phyloP scores from a whole-genome alignment of 2,113 vertebrate species.

The Rhinolophus sinicus region DNA sequence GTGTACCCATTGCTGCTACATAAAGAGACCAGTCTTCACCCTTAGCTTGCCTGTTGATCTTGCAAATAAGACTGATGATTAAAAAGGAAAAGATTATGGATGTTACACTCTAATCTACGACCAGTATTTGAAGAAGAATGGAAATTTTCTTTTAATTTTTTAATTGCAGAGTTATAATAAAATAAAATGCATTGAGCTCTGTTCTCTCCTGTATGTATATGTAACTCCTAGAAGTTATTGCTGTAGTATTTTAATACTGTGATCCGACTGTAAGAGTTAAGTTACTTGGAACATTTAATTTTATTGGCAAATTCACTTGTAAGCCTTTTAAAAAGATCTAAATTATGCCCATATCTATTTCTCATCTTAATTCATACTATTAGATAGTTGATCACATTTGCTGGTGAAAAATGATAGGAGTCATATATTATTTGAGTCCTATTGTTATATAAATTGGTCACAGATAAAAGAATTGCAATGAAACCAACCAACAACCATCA shows the following conservation, averaged over 20 bases:
- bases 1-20: neutral
- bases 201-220: neutral
- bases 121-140: slow-evolving; percentile 2
- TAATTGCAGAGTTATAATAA: neutral
- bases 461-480: neutral
- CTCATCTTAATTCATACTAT: neutral
- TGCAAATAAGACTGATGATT: neutral
- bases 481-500: neutral
- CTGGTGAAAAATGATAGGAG: neutral
- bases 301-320: slow-evolving; percentile 15
- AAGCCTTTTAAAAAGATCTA: slow-evolving; percentile 40
- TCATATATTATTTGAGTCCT: neutral
- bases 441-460: neutral
- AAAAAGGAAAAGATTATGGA: neutral
- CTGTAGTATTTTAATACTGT: neutral
- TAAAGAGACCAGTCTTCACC: neutral
- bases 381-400: neutral
- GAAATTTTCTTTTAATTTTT: neutral
- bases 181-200: neutral
- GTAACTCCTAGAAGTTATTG: neutral
- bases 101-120: neutral
- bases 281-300: neutral
- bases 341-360: neutral
- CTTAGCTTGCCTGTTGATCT: neutral
- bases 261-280: neutral